Conservation (phyloP, 2,113 vertebrate species). For the Caranx ignobilis region DNA sequence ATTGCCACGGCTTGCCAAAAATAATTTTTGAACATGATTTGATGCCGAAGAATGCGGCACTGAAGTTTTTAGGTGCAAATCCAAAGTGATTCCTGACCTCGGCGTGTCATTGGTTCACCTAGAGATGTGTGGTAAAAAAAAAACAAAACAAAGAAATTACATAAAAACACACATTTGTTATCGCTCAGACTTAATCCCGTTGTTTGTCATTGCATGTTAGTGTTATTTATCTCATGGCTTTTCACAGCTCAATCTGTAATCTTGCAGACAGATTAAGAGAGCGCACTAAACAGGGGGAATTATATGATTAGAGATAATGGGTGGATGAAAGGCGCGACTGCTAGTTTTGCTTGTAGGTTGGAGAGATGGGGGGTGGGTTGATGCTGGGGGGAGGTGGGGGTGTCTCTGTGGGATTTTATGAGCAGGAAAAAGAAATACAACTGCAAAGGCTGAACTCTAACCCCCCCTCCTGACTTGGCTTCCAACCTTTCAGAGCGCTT, state of each 20-base stretch:
- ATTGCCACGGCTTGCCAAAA: conserved; percentile 44
- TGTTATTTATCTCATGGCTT: conserved; percentile 22
- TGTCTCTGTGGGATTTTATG: conserved; percentile 30
- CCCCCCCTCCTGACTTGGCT: conserved; percentile 62
- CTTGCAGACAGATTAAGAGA: conserved; percentile 15
- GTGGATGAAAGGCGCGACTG: not conserved
- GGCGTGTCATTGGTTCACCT: not conserved
- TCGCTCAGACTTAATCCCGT: conserved; percentile 2
- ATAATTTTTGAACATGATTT: conserved; percentile 39
- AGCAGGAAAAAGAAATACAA: conserved; percentile 63
- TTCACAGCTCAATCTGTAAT: conserved; percentile 23
- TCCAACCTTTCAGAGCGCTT: conserved; percentile 56
- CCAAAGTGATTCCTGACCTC: not conserved
- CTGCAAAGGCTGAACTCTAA: conserved; percentile 58
- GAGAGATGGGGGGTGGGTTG: not conserved
- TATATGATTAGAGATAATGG: conserved; percentile 3
- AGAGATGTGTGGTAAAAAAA: not conserved
- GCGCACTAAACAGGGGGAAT: conserved; percentile 6
- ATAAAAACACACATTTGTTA: not conserved
- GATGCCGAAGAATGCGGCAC: conserved; percentile 6
- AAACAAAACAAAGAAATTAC: not conserved
- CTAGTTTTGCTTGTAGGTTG: not conserved
- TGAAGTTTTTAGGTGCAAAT: not conserved
- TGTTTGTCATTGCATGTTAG: conserved; percentile 1
- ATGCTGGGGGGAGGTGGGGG: not conserved